Conservation (phyloP, 2,113 vertebrate genomes). For the Lucifuga dentata region DNA sequence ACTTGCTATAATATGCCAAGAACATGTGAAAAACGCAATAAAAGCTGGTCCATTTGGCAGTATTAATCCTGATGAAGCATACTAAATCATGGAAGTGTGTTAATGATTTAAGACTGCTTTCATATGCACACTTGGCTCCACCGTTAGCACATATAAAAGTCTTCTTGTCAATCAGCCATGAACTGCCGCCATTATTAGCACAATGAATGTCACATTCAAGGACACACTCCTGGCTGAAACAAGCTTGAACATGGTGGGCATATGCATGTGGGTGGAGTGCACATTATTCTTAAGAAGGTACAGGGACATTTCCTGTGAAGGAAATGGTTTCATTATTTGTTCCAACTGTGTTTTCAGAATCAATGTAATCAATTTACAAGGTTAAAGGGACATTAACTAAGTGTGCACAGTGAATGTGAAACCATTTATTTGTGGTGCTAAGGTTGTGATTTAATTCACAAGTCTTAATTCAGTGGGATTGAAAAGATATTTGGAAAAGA, state of each 20-base stretch:
- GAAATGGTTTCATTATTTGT: slow-evolving; percentile 8
- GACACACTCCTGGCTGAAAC: slow-evolving; percentile 3
- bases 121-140: slow-evolving; percentile 1
- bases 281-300: slow-evolving; percentile 18
- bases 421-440: background rate
- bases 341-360: slow-evolving; percentile 13
- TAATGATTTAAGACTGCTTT: slow-evolving; percentile 24
- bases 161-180: slow-evolving; percentile 18
- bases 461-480: background rate
- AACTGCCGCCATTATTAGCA: slow-evolving; percentile 18
- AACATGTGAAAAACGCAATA: background rate
- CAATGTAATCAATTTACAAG: slow-evolving; percentile 2
- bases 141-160: slow-evolving; percentile 19
- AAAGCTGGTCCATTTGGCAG: background rate
- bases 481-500: background rate
- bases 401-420: background rate
- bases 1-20: background rate
- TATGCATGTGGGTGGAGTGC: slow-evolving; percentile 32
- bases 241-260: slow-evolving; percentile 28
- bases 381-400: background rate
- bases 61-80: slow-evolving; percentile 16
- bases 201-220: slow-evolving; percentile 43
- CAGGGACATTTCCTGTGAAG: slow-evolving; percentile 13
- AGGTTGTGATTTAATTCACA: background rate
- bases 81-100: background rate